phyloP scores from a whole-genome alignment of 2,888 invertebrate genomes.

The Cephus rjabovi region DNA sequence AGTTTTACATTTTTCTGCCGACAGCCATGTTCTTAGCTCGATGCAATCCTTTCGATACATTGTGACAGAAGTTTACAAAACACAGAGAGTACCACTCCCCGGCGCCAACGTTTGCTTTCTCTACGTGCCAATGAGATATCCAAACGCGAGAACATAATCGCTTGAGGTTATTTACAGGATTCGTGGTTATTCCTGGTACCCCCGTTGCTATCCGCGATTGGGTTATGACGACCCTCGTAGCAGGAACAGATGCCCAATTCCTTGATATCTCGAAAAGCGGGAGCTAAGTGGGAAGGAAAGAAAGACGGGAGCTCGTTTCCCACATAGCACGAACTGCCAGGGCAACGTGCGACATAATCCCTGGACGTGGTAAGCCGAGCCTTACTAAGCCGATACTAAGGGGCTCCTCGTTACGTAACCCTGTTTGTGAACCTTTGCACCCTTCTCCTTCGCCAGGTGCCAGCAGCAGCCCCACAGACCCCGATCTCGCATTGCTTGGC shows the following conservation, averaged over 20 bases:
- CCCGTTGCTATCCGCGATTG: not conserved
- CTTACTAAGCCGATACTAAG: not conserved
- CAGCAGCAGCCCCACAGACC: not conserved
- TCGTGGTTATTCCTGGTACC: not conserved
- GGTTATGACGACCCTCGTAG: too few relatives aligned
- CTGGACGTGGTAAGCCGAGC: not conserved
- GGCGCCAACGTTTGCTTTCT: not conserved
- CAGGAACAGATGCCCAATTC: too few relatives aligned
- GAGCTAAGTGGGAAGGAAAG: conserved; percentile 5
- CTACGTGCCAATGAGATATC: not conserved
- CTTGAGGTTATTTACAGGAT: not conserved
- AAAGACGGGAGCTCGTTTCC: not conserved
- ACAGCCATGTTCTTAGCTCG: not conserved
- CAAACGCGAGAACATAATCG: not conserved
- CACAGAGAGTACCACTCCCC: not conserved
- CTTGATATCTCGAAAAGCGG: not conserved
- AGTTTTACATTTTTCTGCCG: not conserved
- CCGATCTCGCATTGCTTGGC: conserved; percentile 8
- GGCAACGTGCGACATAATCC: not conserved
- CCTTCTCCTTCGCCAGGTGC: not conserved
- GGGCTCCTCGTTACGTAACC: not conserved
- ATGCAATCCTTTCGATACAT: not conserved
- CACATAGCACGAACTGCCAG: not conserved
- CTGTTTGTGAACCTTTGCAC: not conserved
- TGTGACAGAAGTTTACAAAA: not conserved